Evolutionary conservation across 35 echinoderm and acorn worm genomes (phyloP).

Genomic region (Ophiothrix spiculata): DNA sequence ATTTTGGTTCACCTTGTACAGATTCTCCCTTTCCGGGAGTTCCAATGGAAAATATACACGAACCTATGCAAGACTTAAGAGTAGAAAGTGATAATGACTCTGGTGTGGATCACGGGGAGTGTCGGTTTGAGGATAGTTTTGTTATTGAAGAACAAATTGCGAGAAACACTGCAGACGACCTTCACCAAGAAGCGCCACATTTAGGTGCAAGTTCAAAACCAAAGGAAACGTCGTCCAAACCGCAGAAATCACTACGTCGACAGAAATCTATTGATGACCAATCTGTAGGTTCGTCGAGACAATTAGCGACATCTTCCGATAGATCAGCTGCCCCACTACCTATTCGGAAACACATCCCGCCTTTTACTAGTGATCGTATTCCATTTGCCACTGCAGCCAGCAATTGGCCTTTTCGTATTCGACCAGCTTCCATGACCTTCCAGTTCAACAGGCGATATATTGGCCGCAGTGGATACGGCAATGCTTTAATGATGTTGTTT

Average conservation of each 20-base stretch:
- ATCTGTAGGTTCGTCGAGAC: no score
- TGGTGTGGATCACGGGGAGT: not conserved
- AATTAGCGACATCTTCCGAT: no score
- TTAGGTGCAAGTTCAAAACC: not conserved
- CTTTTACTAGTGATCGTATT: conserved; percentile 4
- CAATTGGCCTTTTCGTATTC: not conserved
- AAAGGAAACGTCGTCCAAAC: not conserved
- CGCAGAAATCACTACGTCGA: not conserved
- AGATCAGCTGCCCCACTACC: not conserved
- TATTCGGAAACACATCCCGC: not conserved
- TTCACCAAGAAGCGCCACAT: not conserved
- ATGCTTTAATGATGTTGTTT: not conserved
- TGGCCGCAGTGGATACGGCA: not conserved
- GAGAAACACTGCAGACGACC: not conserved
- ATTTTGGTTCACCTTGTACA: not conserved
- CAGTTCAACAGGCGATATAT: not conserved
- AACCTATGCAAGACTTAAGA: not conserved
- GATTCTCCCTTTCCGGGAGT: not conserved
- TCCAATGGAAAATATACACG: not conserved
- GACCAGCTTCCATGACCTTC: not conserved
- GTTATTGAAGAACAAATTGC: not conserved
- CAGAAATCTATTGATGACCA: no score
- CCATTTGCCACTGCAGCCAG: not conserved
- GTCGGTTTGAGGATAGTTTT: not conserved
- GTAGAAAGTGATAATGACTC: not conserved